Percentiles rank a stretch among this genome's conserved stretches.
These are phyloP conservation scores for Caenorhabditis sinica DNA, from an alignment of 2,888 invertebrate genomes.

Conservation along the genomic window DNA sequence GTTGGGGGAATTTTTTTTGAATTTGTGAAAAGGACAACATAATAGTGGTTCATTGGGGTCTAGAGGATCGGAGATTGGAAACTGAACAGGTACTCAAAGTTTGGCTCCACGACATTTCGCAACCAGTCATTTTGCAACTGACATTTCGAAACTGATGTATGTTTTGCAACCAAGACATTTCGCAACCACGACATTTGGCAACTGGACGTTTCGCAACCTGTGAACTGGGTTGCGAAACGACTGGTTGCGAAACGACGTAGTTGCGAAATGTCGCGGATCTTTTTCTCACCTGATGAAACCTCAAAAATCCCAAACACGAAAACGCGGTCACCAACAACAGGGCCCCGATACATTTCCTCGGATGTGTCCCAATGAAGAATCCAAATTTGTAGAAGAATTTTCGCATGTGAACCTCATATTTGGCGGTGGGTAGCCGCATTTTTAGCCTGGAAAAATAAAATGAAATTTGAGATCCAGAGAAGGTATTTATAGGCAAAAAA, in stretches of 20 bases:
- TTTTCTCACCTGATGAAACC: conserved; percentile 75
- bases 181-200: too few species aligned
- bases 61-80: neutral
- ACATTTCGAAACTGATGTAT: too few species aligned
- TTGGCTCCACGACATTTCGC: too few species aligned
- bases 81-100: neutral
- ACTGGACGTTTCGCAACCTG: too few species aligned
- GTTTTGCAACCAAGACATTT: too few species aligned
- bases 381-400: conserved; percentile 73
- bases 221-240: too few species aligned
- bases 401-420: conserved; percentile 66
- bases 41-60: neutral
- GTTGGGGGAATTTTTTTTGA: neutral
- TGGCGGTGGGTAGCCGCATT: conserved; percentile 57
- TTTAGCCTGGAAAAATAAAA: conserved; percentile 1
- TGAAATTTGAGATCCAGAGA: neutral
- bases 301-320: conserved; percentile 73
- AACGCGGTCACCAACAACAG: conserved; percentile 66
- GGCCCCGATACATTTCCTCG: conserved; percentile 69
- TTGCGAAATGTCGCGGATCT: too few species aligned
- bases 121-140: too few species aligned
- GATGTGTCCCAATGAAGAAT: conserved; percentile 73
- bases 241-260: too few species aligned
- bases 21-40: neutral
- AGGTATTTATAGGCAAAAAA: neutral